Base-by-base conservation (phyloP, 2,888 invertebrate genomes). In the Caenorhabditis panamensis region DNA sequence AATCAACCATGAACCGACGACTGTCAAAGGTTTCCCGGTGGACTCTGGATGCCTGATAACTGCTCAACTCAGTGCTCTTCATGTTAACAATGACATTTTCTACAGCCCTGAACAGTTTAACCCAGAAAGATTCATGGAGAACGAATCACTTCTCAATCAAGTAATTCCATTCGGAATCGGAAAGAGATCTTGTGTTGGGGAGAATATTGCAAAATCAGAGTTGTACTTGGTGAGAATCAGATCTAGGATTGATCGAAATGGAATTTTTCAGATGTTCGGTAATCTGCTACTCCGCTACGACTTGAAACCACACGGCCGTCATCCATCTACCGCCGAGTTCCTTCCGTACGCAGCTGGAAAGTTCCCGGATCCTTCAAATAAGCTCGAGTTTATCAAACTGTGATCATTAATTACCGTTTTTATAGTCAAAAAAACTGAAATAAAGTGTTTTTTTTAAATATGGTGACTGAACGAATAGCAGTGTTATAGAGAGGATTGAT, bases 111-210 rank as follows among this genome's bases (percentile, higher is more conserved):
- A 66, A 11, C 22, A 82, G 63, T 85, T 85, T 54, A 49, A 78
- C 41, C 84, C 84, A 16, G 37, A 53, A 5, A 64, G 84, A 18
- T 85, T 68, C 66, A 31, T 82, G 1, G 18, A 58, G 3, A 44
- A 73, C 28, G 78, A 79, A 4, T 56, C 54, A 16, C 72, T 83
- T 13, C 64, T 72, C 4, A 47, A 80, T 8, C 59, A 81, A 56
- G 66, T 82, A 1, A 72, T 80, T 31, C 82, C 83, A 0, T 84
- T 84, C 66, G 83, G 82, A 31, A 11, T 85, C 18, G 85, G 83
- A 36, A 83, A 85, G 31, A 8, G 83, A 22, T 11, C 75, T 1
- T 85, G 84, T 62, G 68, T 73, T 0, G 84, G 84, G 28, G 84
- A 85, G 66, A 59, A 72, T 1, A 20, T 85, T 47, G 85, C 85